Conservation (phyloP, 2,888 invertebrate genomes). For the Liopterus haemorrhoidalis region DNA sequence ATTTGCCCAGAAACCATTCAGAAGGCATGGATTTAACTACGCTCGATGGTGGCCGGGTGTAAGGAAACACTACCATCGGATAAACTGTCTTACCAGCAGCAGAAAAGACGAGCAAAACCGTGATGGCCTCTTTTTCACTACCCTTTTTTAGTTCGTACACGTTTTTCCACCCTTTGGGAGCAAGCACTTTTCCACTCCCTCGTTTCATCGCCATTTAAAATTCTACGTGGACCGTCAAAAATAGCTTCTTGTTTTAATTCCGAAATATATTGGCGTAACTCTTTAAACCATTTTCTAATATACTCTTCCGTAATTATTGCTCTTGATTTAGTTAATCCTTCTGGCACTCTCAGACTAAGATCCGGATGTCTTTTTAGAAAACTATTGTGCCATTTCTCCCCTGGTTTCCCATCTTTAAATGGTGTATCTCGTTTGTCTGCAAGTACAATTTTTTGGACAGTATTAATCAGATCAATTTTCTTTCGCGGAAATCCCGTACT, state of each 20-base stretch:
- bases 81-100: slow-evolving; percentile 32
- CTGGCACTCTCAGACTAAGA: slow-evolving; percentile 28
- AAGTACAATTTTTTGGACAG: slow-evolving; percentile 31
- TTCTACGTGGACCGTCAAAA: slow-evolving; percentile 27
- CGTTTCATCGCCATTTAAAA: slow-evolving; percentile 35
- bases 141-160: no score
- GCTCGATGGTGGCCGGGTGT: slow-evolving; percentile 17
- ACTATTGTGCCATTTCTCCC: no score
- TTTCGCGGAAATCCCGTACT: slow-evolving; percentile 33
- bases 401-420: slow-evolving; percentile 32
- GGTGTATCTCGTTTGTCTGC: slow-evolving; percentile 15
- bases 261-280: slow-evolving; percentile 25
- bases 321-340: slow-evolving; percentile 29
- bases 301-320: slow-evolving; percentile 27
- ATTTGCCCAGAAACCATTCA: slow-evolving; percentile 22
- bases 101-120: no score
- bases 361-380: slow-evolving; percentile 33
- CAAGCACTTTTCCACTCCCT: slow-evolving; percentile 34
- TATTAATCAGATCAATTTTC: slow-evolving; percentile 32
- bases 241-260: no score
- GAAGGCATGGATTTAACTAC: slow-evolving; percentile 29
- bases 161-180: slow-evolving; percentile 32
- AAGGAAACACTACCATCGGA: slow-evolving; percentile 25
- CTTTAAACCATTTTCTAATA: slow-evolving; percentile 30
- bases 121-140: no score